A percentile compares a stretch with the other conserved stretches of the same genome.
Evolutionary conservation across 2,797 vertebrate species (phyloP).

Genomic region (Scolopax bukidnonensis): DNA sequence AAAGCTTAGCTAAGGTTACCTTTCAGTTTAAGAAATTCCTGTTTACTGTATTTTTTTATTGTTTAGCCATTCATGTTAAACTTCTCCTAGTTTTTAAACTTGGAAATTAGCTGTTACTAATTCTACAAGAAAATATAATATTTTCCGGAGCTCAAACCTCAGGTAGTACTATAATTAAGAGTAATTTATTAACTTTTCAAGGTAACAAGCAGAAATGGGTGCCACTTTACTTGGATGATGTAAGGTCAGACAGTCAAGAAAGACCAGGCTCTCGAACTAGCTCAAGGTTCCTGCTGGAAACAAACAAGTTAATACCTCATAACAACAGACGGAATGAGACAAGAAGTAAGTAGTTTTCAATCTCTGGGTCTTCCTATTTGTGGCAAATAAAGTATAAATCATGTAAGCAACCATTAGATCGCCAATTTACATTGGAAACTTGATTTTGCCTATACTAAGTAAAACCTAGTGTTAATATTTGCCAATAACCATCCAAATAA

Average conservation of each 20-base stretch:
- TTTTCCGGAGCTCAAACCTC: background rate
- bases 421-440: background rate
- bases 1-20: background rate
- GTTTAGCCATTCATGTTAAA: background rate
- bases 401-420: background rate
- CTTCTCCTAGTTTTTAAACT: background rate
- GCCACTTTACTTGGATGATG: slow-evolving; percentile 87
- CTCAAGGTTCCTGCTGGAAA: slow-evolving; percentile 76
- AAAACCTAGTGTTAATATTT: background rate
- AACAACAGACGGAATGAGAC: slow-evolving; percentile 82
- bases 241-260: slow-evolving; percentile 80
- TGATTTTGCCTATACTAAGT: background rate
- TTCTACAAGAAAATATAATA: background rate
- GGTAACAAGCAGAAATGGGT: slow-evolving; percentile 92
- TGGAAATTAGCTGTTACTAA: background rate
- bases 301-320: slow-evolving; percentile 75
- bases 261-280: slow-evolving; percentile 73
- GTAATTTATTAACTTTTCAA: slow-evolving; percentile 67
- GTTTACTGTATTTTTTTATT: background rate
- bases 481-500: background rate
- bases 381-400: background rate
- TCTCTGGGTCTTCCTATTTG: background rate
- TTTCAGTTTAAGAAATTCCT: background rate
- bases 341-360: slow-evolving; percentile 82
- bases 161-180: background rate